Evolutionary conservation across 2,888 invertebrate genomes (phyloP), one percentile per base, ranked within the genome.

Genomic region (Lymantria monacha): DNA sequence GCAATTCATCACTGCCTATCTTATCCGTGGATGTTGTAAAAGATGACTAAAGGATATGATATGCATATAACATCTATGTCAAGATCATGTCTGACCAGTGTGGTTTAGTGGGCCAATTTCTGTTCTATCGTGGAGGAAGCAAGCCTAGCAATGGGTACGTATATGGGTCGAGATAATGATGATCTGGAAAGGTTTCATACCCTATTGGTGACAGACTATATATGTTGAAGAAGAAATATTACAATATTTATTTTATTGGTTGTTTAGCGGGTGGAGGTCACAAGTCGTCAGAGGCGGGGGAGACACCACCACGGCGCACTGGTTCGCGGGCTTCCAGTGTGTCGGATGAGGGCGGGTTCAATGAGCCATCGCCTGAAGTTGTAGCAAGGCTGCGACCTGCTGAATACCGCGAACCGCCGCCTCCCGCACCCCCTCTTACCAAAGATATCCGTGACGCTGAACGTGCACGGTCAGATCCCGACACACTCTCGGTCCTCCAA

Each of bases 331-430:
- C 95, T 46, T 95, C 95, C 67, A 92, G 92, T 63, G 88, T 85
- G 55, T 93, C 93, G 15, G 95, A 95, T 79, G 95, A 95, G 75
- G 94, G 94, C 48, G 94, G 95, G 46, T 94, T 94, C 85, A 94
- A 95, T 82, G 95, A 95, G 81, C 94, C 94, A 22, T 93, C 93
- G 56, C 94, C 94, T 12, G 94, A 94, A 80, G 93, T 95, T 69
- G 94, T 94, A 81, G 94, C 94, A 56, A 89, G 93, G 51, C 76
- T 93, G 63, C 81, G 83, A 61, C 90, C 90, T 31, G 88, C 88
- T 5, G 89, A 88, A 50, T 87, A 86, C 75, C 81, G 89, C 59
- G 87, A 86, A 50, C 83, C 82, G 42, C 76, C 69, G 5, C 59
- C 69, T 9, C 69, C 69, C 13, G 62, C 75, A 40, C 76, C 79